Conservation (phyloP, 2,797 vertebrate species). For the Malurus splendens region DNA sequence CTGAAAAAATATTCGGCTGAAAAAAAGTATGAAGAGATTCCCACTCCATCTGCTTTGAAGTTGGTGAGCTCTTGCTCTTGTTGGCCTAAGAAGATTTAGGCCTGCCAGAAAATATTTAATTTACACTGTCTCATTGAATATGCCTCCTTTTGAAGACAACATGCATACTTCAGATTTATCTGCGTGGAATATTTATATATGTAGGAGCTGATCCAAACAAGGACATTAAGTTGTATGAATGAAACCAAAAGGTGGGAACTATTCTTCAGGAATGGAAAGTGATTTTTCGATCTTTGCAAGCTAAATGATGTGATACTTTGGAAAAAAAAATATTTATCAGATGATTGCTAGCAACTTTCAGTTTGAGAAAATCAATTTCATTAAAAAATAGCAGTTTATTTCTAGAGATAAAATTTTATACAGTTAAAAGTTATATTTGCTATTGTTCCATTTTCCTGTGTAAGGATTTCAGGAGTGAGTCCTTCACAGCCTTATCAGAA, state of each 20-base stretch:
- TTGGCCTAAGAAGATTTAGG: background rate
- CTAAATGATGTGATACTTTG: background rate
- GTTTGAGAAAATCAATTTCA: background rate
- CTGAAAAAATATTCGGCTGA: background rate
- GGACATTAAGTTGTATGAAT: background rate
- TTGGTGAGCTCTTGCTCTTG: background rate
- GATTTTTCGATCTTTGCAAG: background rate
- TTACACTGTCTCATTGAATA: background rate
- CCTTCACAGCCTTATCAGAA: background rate
- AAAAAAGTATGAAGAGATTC: background rate
- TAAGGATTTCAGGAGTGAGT: background rate
- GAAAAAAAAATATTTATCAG: background rate
- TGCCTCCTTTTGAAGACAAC: background rate
- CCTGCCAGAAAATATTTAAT: constrained; percentile 7
- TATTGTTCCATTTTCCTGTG: background rate
- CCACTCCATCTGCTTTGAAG: background rate
- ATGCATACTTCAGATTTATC: background rate
- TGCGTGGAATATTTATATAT: background rate
- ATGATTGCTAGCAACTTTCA: background rate
- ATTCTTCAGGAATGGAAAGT: background rate
- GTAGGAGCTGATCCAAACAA: background rate
- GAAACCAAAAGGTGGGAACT: background rate
- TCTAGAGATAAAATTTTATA: background rate
- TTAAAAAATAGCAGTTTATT: background rate
- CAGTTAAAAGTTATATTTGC: background rate